Evolutionary conservation across 2,888 invertebrate genomes (phyloP).

Genomic region (Masnerella sp.): DNA sequence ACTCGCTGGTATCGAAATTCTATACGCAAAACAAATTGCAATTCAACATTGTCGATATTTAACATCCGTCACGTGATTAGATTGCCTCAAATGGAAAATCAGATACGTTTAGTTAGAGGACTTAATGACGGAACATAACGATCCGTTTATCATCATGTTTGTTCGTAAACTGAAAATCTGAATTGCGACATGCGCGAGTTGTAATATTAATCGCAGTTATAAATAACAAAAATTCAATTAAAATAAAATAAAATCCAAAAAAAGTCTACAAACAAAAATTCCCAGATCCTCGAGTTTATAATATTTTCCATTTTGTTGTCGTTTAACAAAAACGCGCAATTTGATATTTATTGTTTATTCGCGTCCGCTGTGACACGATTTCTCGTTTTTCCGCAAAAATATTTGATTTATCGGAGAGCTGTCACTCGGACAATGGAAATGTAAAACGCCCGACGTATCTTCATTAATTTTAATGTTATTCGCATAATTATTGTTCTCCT

Average conservation of each 20-base stretch:
- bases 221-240: background rate
- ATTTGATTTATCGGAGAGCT: too few species aligned
- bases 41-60: constrained; percentile 39
- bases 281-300: too few species aligned
- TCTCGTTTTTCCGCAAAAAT: too few species aligned
- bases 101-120: constrained; percentile 41
- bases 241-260: background rate
- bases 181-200: constrained; percentile 5
- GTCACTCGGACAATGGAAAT: too few species aligned
- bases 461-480: too few species aligned
- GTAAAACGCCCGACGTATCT: too few species aligned
- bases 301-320: too few species aligned
- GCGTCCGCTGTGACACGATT: too few species aligned
- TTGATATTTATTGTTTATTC: too few species aligned
- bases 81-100: constrained; percentile 48
- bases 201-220: constrained; percentile 13
- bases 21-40: constrained; percentile 30
- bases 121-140: constrained; percentile 32
- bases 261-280: too few species aligned
- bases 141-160: constrained; percentile 42
- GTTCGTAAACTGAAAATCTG: constrained; percentile 26
- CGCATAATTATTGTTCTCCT: too few species aligned
- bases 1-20: constrained; percentile 29
- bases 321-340: too few species aligned
- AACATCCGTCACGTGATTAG: constrained; percentile 42